phyloP scores from a whole-genome alignment of 1,140 invertebrate genomes.

The Drosophila guanche region DNA sequence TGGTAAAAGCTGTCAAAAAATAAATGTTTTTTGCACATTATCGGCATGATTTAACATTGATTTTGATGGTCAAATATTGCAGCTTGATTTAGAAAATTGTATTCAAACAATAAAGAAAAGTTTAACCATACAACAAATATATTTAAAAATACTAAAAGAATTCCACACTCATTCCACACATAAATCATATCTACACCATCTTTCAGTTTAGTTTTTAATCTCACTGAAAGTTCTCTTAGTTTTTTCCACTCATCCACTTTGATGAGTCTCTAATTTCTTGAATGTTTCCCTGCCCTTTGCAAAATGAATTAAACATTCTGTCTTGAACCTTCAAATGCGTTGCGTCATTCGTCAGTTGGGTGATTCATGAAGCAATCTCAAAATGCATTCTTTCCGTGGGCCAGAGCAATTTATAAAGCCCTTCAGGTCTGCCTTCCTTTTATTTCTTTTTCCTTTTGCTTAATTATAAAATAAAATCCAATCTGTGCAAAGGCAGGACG shows the following conservation, averaged over 20 bases:
- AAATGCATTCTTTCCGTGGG: constrained; percentile 51
- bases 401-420: constrained; percentile 44
- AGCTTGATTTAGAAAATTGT: constrained; percentile 5
- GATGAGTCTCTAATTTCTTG: too few species aligned
- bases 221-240: neutral
- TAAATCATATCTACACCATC: too few species aligned
- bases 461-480: constrained; percentile 47
- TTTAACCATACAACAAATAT: neutral
- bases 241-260: neutral
- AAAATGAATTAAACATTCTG: too few species aligned
- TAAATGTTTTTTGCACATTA: neutral
- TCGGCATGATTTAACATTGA: constrained; percentile 13
- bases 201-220: too few species aligned
- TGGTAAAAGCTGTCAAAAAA: neutral
- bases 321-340: constrained; percentile 5
- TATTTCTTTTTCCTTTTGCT: constrained; percentile 22
- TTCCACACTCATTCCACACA: too few species aligned
- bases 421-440: constrained; percentile 14
- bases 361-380: constrained; percentile 41
- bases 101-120: neutral
- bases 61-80: neutral
- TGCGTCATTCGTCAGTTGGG: constrained; percentile 27
- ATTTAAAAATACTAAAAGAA: neutral
- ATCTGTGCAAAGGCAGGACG: constrained; percentile 15
- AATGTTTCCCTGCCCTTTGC: too few species aligned